Evolutionary conservation across 2,113 vertebrate genomes (phyloP).

Genomic region (Plecturocebus donacophilus): DNA sequence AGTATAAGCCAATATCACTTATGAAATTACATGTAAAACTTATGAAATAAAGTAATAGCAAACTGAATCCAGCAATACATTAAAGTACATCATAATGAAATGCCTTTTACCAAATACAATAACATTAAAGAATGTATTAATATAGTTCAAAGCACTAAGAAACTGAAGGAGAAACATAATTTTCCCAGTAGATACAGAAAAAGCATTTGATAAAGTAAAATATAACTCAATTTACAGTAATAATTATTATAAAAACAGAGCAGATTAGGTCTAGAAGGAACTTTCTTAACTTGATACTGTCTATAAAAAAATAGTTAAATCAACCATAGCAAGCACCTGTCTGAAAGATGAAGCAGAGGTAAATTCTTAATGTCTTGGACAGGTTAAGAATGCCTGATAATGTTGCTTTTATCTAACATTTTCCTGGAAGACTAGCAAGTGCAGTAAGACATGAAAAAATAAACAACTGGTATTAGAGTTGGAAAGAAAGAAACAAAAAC

Average conservation of each 20-base stretch:
- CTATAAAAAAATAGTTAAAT: background rate
- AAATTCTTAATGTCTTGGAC: background rate
- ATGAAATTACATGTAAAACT: background rate
- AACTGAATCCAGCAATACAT: background rate
- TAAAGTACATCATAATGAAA: background rate
- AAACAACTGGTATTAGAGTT: background rate
- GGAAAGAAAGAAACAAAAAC: conserved; percentile 10
- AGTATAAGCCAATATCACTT: background rate
- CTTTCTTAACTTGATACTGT: background rate
- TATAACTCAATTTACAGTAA: background rate
- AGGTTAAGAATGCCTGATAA: background rate
- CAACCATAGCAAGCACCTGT: background rate
- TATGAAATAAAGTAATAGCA: conserved; percentile 10
- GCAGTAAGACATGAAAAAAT: background rate
- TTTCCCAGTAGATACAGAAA: conserved; percentile 5
- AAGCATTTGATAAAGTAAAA: background rate
- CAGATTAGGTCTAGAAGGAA: background rate
- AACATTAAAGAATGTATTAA: background rate
- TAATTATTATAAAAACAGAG: background rate
- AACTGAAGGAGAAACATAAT: background rate
- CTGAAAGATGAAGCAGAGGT: background rate
- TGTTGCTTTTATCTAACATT: background rate
- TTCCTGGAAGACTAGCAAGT: background rate
- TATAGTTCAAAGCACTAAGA: background rate
- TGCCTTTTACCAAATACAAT: background rate